These are phyloP conservation scores for Amblyornis subalaris DNA, from an alignment of 2,113 vertebrate species.

Conservation along the genomic window DNA sequence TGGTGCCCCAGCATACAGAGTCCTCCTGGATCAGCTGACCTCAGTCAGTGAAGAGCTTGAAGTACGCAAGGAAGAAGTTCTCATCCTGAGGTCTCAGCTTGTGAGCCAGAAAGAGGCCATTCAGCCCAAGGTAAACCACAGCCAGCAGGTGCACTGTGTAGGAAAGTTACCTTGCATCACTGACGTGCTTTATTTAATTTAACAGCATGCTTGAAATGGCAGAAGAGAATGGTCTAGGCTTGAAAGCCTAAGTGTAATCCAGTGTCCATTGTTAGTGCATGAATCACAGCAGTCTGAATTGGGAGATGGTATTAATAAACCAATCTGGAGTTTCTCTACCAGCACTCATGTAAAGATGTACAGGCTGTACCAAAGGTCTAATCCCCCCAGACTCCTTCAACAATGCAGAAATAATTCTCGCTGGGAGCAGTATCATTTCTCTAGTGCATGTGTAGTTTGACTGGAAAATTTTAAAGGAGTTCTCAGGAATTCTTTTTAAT, in stretches of 20 bases:
- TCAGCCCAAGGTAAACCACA: conserved; percentile 84
- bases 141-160: not conserved
- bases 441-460: not conserved
- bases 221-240: not conserved
- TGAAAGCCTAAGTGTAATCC: not conserved
- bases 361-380: not conserved
- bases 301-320: not conserved
- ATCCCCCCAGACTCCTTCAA: not conserved
- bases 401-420: not conserved
- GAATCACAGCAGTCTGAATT: not conserved
- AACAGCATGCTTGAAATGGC: not conserved
- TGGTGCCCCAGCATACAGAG: conserved; percentile 87
- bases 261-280: not conserved
- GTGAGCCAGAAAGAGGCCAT: conserved; percentile 96
- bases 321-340: not conserved
- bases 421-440: not conserved
- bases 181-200: not conserved
- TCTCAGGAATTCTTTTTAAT: not conserved
- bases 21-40: conserved; percentile 92
- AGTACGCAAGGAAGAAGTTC: conserved; percentile 96
- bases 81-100: conserved; percentile 94
- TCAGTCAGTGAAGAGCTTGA: conserved; percentile 93
- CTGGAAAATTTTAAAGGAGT: not conserved
- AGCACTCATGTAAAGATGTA: not conserved
- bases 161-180: not conserved